These are phyloP conservation scores for Litocranius walleri DNA, from an alignment of 2,113 vertebrate genomes.

Conservation along the genomic window DNA sequence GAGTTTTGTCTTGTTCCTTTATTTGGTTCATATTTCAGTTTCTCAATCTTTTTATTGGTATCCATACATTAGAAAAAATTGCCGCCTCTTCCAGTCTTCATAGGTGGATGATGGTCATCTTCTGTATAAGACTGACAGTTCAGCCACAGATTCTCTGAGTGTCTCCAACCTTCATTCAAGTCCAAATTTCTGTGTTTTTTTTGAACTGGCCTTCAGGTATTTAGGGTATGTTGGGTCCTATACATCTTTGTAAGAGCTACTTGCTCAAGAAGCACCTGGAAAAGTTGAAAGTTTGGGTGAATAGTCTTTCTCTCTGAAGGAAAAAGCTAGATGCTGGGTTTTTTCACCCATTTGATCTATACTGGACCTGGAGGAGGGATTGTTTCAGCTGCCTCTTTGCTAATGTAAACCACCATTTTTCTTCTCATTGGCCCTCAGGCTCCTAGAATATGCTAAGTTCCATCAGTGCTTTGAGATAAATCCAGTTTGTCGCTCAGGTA, in stretches of 20 bases:
- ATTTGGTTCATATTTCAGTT: not conserved
- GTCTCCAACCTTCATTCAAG: not conserved
- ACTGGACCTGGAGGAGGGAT: not conserved
- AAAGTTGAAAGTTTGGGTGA: not conserved
- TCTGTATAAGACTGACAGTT: not conserved
- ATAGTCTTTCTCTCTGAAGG: not conserved
- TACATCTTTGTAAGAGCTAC: not conserved
- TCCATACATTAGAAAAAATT: not conserved
- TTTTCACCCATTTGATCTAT: not conserved
- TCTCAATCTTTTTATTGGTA: not conserved
- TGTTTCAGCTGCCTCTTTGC: not conserved
- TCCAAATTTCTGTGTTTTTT: not conserved
- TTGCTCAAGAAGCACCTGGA: not conserved
- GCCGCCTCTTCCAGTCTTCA: not conserved
- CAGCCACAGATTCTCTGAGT: not conserved
- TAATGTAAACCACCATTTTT: not conserved
- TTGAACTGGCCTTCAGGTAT: not conserved
- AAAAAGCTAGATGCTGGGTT: not conserved
- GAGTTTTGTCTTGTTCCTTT: not conserved
- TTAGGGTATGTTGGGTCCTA: not conserved
- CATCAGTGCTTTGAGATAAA: not conserved
- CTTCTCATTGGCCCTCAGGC: not conserved
- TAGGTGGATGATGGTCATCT: not conserved
- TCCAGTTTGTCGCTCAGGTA: not conserved
- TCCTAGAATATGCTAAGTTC: not conserved